These are phyloP conservation scores for Cloeon dipterum DNA, from an alignment of 2,888 invertebrate genomes.

Conservation along the genomic window DNA sequence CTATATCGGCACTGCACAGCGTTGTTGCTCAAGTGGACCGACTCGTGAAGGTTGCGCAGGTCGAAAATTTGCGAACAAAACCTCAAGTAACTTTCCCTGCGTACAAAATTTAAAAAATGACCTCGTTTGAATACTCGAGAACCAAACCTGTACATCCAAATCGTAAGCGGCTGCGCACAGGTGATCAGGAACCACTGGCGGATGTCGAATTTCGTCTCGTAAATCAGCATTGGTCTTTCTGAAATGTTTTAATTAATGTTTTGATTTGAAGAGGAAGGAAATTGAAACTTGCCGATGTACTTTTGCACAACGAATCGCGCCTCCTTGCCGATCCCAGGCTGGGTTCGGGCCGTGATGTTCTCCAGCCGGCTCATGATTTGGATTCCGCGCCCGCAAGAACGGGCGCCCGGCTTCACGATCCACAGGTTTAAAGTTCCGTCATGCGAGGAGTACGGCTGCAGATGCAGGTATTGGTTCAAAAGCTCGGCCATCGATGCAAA, in stretches of 20 bases:
- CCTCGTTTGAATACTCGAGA: neutral
- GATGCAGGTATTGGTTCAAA: neutral
- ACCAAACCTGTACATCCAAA: slow-evolving; percentile 67
- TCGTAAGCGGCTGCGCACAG: slow-evolving; percentile 67
- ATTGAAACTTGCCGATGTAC: slow-evolving; percentile 52
- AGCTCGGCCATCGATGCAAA: no score
- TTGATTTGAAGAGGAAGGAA: neutral
- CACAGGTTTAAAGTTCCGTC: slow-evolving; percentile 78
- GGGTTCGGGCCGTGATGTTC: slow-evolving; percentile 47
- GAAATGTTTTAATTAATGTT: slow-evolving; percentile 9
- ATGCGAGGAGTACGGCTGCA: neutral
- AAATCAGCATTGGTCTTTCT: slow-evolving; percentile 74
- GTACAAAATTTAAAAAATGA: slow-evolving; percentile 13
- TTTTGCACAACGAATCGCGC: slow-evolving; percentile 82
- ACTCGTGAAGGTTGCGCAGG: slow-evolving; percentile 72
- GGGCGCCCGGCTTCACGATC: slow-evolving; percentile 89
- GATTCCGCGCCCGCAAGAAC: slow-evolving; percentile 79
- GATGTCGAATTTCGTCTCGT: slow-evolving; percentile 85
- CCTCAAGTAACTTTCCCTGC: slow-evolving; percentile 72
- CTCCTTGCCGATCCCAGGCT: slow-evolving; percentile 31
- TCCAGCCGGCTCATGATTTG: slow-evolving; percentile 65
- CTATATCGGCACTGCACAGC: slow-evolving; percentile 78
- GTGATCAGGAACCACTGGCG: slow-evolving; percentile 89
- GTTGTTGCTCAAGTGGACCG: slow-evolving; percentile 80
- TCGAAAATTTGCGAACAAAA: slow-evolving; percentile 81